Base-by-base conservation (phyloP, 2,797 vertebrate species). In the Micrastur ruficollis region DNA sequence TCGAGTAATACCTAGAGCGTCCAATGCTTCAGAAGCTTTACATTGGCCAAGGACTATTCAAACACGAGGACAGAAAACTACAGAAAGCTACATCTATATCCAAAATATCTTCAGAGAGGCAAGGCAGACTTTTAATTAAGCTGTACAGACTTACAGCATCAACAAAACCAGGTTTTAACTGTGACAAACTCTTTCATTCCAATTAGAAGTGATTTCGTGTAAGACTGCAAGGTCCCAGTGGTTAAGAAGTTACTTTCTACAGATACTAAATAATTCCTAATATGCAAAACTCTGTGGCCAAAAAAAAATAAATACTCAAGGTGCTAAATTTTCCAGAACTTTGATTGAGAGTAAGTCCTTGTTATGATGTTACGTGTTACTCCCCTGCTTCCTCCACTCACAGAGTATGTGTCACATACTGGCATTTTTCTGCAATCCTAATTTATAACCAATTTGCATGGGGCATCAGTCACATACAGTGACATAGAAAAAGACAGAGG, bases 371-470 rank as follows among this genome's bases (percentile, higher is more conserved):
- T 21, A 18, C 2, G 0, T 13, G 13, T n/a, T 20, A 12, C 25
- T 44, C 34, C 12, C 36, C 31, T 5, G 3, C 29, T 36, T 49
- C 18, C 36, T 68, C 18, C 11, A 1, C 23, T 67, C 32, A 11
- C 47, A 14, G 2, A 1, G 12, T 4, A 11, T 2, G 0, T 3
- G 18, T 36, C 8, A 74, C 83, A 70, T n/a, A 19, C 20, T 34
- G n/a, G 31, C 6, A 19, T 66, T 90, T 73, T 56, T n/a, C 52
- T 17, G 15, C 7, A 13, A 42, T 26, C 32, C 22, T 12, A 8
- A 66, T 70, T 44, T 76, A 15, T 22, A 27, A 12, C 10, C 1
- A 10, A 70, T 90, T 88, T 55, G 40, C 40, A 3, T 3, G 3
- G 15, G 9, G 17, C 34, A 42, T 52, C 42, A n/a, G 26, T 23